Percentiles rank a stretch among this genome's conserved stretches.
Conservation (phyloP, 2,797 vertebrate species). For the Cossypha caffra region DNA sequence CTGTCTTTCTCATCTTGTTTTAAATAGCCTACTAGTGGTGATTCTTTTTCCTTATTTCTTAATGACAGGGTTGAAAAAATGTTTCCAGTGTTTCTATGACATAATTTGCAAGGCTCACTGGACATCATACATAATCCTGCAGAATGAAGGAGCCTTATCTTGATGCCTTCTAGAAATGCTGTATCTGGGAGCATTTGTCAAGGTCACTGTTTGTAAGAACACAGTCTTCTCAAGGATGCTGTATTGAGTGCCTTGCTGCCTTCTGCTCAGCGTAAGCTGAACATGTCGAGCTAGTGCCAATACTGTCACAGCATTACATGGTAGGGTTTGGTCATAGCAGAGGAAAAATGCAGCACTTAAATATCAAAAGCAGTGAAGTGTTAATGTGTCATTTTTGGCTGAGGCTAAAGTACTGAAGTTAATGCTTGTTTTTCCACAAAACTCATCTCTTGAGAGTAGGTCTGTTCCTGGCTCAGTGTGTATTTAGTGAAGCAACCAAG, state of each 20-base stretch:
- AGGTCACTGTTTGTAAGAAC: background rate
- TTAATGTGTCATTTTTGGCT: background rate
- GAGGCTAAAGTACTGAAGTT: background rate
- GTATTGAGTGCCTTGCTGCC: background rate
- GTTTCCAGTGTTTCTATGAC: background rate
- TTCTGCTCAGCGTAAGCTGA: background rate
- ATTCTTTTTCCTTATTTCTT: background rate
- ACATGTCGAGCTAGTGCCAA: background rate
- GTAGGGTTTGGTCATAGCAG: background rate
- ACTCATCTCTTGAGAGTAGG: background rate
- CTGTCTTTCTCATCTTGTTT: background rate
- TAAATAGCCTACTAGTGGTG: background rate
- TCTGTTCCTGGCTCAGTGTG: background rate
- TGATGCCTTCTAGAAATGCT: background rate
- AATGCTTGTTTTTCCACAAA: background rate
- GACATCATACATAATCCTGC: background rate
- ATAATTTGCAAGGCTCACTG: background rate
- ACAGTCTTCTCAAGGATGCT: accelerated
- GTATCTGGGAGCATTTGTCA: background rate
- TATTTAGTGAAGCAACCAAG: background rate
- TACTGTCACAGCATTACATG: accelerated
- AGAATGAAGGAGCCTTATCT: background rate
- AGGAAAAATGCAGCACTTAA: background rate
- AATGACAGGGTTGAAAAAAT: background rate
- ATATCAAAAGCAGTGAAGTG: background rate